Base-by-base conservation (phyloP, 1,140 invertebrate genomes). In the Venustaconcha ellipsiformis region DNA sequence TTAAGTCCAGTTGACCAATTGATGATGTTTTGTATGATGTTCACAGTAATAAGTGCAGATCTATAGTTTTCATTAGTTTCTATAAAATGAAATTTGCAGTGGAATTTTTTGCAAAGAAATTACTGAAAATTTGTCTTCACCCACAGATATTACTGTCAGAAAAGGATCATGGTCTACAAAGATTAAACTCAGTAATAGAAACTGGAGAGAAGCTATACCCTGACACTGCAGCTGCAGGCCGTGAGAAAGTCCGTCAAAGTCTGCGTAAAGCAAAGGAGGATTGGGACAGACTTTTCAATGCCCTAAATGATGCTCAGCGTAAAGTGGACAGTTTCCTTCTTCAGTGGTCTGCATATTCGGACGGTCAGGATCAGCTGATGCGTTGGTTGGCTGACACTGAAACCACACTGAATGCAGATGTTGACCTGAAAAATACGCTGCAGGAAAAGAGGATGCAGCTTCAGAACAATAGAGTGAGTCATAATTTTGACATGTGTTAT, bases 371-470 rank as follows among this genome's bases (percentile, higher is more conserved):
- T 14, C 91, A 96, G 56, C 95, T 90, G 20, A 30, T 86, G 59
- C 92, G 94, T 23, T 99, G 97, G 96, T 90, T 99, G 79, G 94
- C 96, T 80, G 93, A 94, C 64, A 95, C 96, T 88, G 96, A 98
- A 88, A 94, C 95, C 85, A 90, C 93, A 2, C 88, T 96, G 18
- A 93, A 78, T 55, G 73, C 81, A 67, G 86, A 94, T 86, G 91
- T 93, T 59, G 95, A 97, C 86, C 91, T 93, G 4, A 89, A 93
- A 18, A 93, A 93, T 92, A 94, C 94, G 2, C 91, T 96, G 17
- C 96, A 96, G 88, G 97, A 98, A 89, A 94, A 96, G 57, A 92
- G 94, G 78, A 94, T 94, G 0, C 97, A 96, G 89, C 89, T 97
- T 66, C 92, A 97, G 60, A 97, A 97, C 86, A 93, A 95, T 82